Conservation (phyloP, 1,140 invertebrate genomes). For the Heliconius nattereri region DNA sequence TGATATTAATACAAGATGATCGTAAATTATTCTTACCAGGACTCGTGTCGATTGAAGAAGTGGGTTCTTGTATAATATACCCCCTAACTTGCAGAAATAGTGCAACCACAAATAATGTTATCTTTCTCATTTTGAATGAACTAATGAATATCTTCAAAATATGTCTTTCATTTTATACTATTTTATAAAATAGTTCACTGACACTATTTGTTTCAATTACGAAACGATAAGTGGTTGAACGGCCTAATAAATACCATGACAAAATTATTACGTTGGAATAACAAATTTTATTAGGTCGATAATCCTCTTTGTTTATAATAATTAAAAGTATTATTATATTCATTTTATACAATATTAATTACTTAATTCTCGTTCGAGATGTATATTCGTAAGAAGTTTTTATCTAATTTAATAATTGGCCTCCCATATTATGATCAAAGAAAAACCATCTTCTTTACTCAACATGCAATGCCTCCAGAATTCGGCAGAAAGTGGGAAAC, state of each 20-base stretch:
- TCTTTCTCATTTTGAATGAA: constrained; percentile 56
- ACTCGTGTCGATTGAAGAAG: constrained; percentile 34
- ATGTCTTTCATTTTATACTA: constrained; percentile 44
- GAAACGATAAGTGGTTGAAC: constrained; percentile 47
- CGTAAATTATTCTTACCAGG: constrained; percentile 44
- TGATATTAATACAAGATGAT: background rate
- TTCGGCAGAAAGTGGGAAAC: no score
- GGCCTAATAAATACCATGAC: constrained; percentile 45
- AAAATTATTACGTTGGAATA: constrained; percentile 43
- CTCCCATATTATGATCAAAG: no score
- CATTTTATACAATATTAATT: no score
- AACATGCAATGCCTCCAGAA: no score
- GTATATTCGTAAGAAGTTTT: no score
- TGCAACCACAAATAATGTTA: constrained; percentile 48
- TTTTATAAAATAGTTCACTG: constrained; percentile 37
- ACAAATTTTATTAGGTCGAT: constrained; percentile 45
- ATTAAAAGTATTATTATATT: background rate
- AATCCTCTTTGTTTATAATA: constrained; percentile 30
- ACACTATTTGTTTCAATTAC: constrained; percentile 42
- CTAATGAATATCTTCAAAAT: constrained; percentile 34
- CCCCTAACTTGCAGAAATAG: constrained; percentile 40
- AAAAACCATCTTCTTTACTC: no score
- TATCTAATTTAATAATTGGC: no score
- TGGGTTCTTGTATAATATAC: constrained; percentile 66
- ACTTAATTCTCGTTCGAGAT: no score